These are phyloP conservation scores for Eriocheir sinensis DNA, from an alignment of 1,140 invertebrate genomes.

Conservation along the genomic window DNA sequence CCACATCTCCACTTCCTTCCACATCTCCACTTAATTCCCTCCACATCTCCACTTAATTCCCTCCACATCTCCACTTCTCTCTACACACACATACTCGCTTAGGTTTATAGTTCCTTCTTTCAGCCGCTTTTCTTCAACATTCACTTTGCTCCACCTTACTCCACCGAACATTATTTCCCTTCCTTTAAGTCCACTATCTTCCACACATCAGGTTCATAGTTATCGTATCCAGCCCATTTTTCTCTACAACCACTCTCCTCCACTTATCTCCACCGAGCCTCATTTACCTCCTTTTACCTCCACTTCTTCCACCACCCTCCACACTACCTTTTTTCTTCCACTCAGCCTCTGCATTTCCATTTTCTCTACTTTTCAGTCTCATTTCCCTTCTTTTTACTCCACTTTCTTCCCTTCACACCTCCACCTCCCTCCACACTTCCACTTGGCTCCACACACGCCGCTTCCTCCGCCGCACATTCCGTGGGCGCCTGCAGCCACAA, in stretches of 20 bases:
- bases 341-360: neutral
- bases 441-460: neutral
- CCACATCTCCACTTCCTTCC: no score
- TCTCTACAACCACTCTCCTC: neutral
- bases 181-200: neutral
- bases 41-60: neutral
- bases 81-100: neutral
- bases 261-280: no score
- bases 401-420: neutral
- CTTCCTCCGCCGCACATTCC: constrained; percentile 1
- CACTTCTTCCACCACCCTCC: neutral
- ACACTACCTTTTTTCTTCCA: neutral
- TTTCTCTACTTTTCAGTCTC: neutral
- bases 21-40: no score
- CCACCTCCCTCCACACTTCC: no score
- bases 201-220: no score
- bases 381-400: neutral
- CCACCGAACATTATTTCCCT: neutral
- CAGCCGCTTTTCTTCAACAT: neutral
- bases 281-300: no score
- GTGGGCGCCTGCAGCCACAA: neutral
- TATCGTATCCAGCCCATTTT: no score
- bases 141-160: no score
- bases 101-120: neutral
- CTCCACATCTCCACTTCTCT: no score